Percentiles rank a stretch among this genome's conserved stretches.
Evolutionary conservation across 1,140 invertebrate species (phyloP).

Genomic region (Liolophura sinensis): DNA sequence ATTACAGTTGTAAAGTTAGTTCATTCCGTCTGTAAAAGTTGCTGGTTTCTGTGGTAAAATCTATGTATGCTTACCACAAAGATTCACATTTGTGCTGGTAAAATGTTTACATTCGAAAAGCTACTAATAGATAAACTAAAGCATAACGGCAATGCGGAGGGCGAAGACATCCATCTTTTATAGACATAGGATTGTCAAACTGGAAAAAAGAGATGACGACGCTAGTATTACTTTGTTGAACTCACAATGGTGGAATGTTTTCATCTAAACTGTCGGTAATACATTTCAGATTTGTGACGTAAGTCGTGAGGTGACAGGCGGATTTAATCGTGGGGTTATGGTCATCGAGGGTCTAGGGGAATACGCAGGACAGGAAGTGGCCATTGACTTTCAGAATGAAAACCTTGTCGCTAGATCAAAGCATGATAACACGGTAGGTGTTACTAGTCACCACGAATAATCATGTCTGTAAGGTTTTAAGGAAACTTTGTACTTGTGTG

Average conservation of each 20-base stretch:
- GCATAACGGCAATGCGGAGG: too few species aligned
- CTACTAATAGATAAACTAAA: too few species aligned
- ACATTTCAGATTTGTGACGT: slow-evolving; percentile 28
- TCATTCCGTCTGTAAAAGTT: neutral
- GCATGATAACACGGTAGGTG: neutral
- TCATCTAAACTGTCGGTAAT: neutral
- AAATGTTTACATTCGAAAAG: too few species aligned
- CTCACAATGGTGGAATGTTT: neutral
- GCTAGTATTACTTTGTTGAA: neutral
- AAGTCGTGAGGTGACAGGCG: slow-evolving; percentile 37
- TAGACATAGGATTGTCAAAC: too few species aligned
- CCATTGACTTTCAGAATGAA: slow-evolving; percentile 52
- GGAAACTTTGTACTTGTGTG: too few species aligned
- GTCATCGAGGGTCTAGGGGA: slow-evolving; percentile 33
- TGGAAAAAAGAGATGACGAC: too few species aligned
- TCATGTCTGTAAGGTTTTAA: too few species aligned
- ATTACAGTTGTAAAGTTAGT: too few species aligned
- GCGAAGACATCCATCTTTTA: too few species aligned
- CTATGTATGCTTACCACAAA: too few species aligned
- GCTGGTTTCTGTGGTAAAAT: neutral
- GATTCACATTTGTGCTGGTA: too few species aligned
- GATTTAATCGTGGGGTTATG: slow-evolving; percentile 42
- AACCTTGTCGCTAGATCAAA: slow-evolving; percentile 33
- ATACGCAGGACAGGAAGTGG: slow-evolving; percentile 17
- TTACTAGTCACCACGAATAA: too few species aligned